A percentile compares a stretch with the other conserved stretches of the same genome.
These are phyloP conservation scores for Enteromius viviparus DNA, from an alignment of 2,797 vertebrate genomes.

Conservation along the genomic window DNA sequence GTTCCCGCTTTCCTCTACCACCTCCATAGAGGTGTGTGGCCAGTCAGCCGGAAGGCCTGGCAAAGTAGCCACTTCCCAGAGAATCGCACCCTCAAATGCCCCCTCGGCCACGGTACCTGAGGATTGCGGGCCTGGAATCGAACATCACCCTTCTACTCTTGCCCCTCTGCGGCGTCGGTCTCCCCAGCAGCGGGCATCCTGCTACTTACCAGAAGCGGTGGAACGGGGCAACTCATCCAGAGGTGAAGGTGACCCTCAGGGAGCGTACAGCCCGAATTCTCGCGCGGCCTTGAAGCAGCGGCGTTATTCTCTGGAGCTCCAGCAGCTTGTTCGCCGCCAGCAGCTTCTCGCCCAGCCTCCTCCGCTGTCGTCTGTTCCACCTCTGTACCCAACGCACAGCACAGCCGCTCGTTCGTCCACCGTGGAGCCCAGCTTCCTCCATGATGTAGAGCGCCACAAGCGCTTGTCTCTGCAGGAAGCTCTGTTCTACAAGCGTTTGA, in stretches of 20 bases:
- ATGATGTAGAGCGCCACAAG: conserved; percentile 78
- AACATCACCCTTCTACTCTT: conserved; percentile 72
- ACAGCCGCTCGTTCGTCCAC: conserved; percentile 58
- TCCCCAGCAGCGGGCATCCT: conserved; percentile 75
- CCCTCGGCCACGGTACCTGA: conserved; percentile 61
- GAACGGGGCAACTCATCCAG: conserved; percentile 74
- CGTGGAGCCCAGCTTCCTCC: conserved; percentile 72
- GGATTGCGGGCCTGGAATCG: conserved; percentile 72
- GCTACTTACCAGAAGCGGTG: conserved; percentile 72
- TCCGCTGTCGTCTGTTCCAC: conserved; percentile 69
- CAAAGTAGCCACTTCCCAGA: conserved; percentile 67
- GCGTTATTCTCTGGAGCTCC: conserved; percentile 81
- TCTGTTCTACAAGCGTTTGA: conserved; percentile 81
- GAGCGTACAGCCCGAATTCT: conserved; percentile 67
- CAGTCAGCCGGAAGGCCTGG: conserved; percentile 63
- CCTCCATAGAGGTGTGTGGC: conserved; percentile 69
- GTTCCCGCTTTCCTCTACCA: conserved; percentile 70
- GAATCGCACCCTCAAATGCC: conserved; percentile 64
- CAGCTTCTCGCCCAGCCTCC: conserved; percentile 80
- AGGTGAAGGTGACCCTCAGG: conserved; percentile 69
- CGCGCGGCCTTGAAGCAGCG: conserved; percentile 72
- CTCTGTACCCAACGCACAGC: conserved; percentile 66
- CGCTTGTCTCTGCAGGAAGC: conserved; percentile 85
- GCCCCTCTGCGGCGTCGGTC: conserved; percentile 76
- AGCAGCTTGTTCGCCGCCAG: conserved; percentile 78